phyloP scores from a whole-genome alignment of 2,797 vertebrate genomes.

The Gymnothorax reevesii region DNA sequence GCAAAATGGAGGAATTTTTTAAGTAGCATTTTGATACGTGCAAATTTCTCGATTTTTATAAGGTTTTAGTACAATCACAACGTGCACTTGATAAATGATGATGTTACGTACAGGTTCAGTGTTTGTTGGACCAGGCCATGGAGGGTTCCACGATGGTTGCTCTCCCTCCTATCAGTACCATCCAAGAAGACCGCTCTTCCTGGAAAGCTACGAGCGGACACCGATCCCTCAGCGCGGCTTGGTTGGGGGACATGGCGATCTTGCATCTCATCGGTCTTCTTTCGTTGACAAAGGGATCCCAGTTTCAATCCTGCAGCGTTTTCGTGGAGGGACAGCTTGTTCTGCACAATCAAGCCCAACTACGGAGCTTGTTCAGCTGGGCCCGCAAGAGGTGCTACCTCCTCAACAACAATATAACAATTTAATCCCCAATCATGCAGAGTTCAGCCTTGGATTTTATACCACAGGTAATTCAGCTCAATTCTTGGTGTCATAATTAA shows the following conservation, averaged over 20 bases:
- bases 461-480: conserved; percentile 66
- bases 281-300: conserved; percentile 62
- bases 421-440: conserved; percentile 54
- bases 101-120: conserved; percentile 53
- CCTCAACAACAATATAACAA: conserved; percentile 55
- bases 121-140: conserved; percentile 56
- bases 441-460: conserved; percentile 65
- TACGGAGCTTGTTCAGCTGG: conserved; percentile 60
- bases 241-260: conserved; percentile 59
- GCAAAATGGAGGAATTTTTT: neutral
- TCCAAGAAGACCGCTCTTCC: conserved; percentile 47
- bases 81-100: neutral
- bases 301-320: conserved; percentile 56
- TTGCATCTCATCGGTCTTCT: conserved; percentile 48
- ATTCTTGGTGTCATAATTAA: neutral
- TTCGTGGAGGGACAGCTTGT: conserved; percentile 59
- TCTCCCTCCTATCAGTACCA: conserved; percentile 62
- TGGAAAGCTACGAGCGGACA: conserved; percentile 58
- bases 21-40: neutral
- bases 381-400: conserved; percentile 50
- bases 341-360: conserved; percentile 56
- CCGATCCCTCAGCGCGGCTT: conserved; percentile 64
- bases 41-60: neutral
- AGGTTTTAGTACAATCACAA: neutral
- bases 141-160: conserved; percentile 54